These are phyloP conservation scores for Anthopleura sola DNA, from an alignment of 64 coral and sea anemone species.

Conservation along the genomic window DNA sequence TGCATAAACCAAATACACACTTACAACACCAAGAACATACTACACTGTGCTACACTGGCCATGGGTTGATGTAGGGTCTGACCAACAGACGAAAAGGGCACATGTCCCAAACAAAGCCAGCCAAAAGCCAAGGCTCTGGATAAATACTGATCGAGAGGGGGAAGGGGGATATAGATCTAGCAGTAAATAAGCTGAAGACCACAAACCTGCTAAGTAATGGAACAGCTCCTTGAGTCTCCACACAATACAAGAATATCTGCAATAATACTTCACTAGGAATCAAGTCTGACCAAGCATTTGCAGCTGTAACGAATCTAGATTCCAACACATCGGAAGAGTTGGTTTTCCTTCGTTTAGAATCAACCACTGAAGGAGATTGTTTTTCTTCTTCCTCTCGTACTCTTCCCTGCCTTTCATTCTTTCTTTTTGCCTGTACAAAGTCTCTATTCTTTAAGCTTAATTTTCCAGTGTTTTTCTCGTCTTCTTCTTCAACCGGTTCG, in stretches of 20 bases:
- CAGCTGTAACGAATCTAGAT: neutral
- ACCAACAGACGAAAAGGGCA: too few species aligned
- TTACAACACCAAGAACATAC: too few species aligned
- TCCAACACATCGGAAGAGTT: neutral
- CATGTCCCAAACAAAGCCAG: too few species aligned
- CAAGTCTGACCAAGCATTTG: constrained; percentile 20
- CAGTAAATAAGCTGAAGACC: too few species aligned
- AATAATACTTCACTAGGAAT: constrained; percentile 15
- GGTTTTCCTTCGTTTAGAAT: neutral
- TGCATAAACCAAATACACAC: too few species aligned
- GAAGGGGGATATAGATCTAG: too few species aligned
- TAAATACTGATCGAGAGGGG: too few species aligned
- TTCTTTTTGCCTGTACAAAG: neutral
- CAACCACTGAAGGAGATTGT: neutral
- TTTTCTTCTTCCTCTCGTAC: too few species aligned
- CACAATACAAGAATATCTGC: constrained; percentile 22
- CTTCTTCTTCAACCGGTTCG: neutral
- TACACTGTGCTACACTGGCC: too few species aligned
- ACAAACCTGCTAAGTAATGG: constrained; percentile 14
- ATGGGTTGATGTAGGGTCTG: too few species aligned
- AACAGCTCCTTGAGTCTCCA: constrained; percentile 19
- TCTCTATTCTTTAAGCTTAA: neutral
- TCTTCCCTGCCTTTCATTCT: neutral
- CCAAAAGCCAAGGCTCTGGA: too few species aligned
- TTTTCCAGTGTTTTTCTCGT: neutral